These are phyloP conservation scores for Sebastes nivosus DNA, from an alignment of 2,797 vertebrate species.

Conservation along the genomic window DNA sequence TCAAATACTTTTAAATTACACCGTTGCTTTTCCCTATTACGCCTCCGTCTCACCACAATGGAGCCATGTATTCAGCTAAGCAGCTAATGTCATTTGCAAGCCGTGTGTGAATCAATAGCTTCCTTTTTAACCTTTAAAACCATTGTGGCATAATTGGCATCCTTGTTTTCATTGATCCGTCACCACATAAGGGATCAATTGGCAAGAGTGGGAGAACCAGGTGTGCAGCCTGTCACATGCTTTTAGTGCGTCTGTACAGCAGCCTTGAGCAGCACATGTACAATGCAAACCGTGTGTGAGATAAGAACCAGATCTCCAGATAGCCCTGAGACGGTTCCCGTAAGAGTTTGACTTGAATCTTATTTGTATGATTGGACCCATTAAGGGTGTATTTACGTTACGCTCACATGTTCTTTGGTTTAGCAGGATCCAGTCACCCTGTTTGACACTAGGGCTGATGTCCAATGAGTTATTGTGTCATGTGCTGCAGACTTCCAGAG, in stretches of 20 bases:
- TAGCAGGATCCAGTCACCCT: conserved; percentile 51
- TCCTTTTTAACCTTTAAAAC: conserved; percentile 74
- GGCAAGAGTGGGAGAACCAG: conserved; percentile 32
- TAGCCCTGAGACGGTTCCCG: conserved; percentile 12
- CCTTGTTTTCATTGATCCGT: conserved; percentile 68
- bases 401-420: conserved; percentile 38
- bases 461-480: conserved; percentile 69
- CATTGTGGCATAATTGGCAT: conserved; percentile 60
- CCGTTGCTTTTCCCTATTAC: conserved; percentile 11
- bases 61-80: conserved; percentile 21
- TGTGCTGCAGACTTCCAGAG: conserved; percentile 78
- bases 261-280: not conserved
- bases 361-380: conserved; percentile 39
- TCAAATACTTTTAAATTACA: conserved; percentile 36
- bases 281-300: conserved; percentile 1
- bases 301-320: conserved; percentile 64
- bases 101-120: conserved; percentile 62
- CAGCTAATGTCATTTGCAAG: conserved; percentile 40
- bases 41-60: conserved; percentile 23
- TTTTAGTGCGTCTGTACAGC: not conserved
- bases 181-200: conserved; percentile 48
- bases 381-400: conserved; percentile 57
- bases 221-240: conserved; percentile 44
- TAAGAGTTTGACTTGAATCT: not conserved
- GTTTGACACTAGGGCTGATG: conserved; percentile 55